Evolutionary conservation across 2,797 vertebrate species (phyloP), one percentile per base, ranked within the genome.

Genomic region (Acridotheres tristis): DNA sequence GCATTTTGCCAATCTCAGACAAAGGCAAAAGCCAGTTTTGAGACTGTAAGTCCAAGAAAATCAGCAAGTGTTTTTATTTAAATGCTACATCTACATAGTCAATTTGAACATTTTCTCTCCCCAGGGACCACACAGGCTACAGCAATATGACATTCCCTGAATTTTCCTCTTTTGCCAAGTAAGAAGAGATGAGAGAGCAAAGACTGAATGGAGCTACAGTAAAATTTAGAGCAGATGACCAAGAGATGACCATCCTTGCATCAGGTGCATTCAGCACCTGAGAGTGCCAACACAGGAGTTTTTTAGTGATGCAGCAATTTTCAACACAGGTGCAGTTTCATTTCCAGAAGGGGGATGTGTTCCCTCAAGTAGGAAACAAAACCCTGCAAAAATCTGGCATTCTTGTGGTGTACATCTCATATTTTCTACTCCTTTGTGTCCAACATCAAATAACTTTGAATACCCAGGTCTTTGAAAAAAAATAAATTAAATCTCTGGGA

Each of bases 191-290:
- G 48, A 76, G 22, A 83, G 18, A 40, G 5, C 19, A 90, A 78
- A 81, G 74, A 43, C 1, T 82, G 17, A 81, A 53, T 30, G 27
- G 13, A 86, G 8, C 34, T 62, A 15, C 11, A 61, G 47, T 27
- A 59, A 81, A 58, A 65, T 48, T 67, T 40, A 11, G 25, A 34
- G 16, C 0, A 74, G 36, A 29, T 27, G 36, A 55, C 27, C 36
- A 21, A 29, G 10, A 69, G 40, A 40, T 40, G n/a, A 38, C 40
- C 42, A 40, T 40, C 20, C 12, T 68, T 53, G 34, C 34, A 34
- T 57, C 0, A 0, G 6, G 18, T 34, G 16, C 18, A 18, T n/a
- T 48, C 54, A 71, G 16, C 32, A 48, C 29, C 40, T 20, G 22
- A 73, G 22, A n/a, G 14, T 13, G 29, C 3, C 47, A 63, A 3